Conservation (phyloP, 2,888 invertebrate genomes). For the Cephus sareptanus region DNA sequence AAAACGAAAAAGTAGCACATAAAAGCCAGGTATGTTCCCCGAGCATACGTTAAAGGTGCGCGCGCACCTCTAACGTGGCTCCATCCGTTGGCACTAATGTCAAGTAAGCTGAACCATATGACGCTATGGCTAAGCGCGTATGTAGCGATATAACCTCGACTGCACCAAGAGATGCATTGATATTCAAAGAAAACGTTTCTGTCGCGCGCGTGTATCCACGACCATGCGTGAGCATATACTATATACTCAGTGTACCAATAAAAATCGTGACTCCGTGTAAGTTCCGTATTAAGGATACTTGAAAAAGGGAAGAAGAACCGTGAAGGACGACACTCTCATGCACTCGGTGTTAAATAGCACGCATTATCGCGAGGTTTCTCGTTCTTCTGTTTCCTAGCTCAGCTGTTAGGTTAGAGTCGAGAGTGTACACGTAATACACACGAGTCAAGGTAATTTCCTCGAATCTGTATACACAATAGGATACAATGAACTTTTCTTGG, state of each 20-base stretch:
- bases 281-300: neutral
- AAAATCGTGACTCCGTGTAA: neutral
- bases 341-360: neutral
- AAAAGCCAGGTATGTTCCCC: too few relatives aligned
- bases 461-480: neutral
- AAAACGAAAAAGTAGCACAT: too few relatives aligned
- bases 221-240: too few relatives aligned
- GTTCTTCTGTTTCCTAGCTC: neutral
- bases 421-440: neutral
- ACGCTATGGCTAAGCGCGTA: conserved; percentile 20
- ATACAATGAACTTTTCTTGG: neutral
- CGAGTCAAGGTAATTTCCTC: neutral
- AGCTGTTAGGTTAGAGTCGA: neutral
- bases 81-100: conserved; percentile 24
- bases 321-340: neutral
- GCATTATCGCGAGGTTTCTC: neutral
- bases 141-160: conserved; percentile 28
- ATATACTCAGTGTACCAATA: neutral
- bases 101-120: conserved; percentile 27
- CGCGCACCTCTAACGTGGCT: conserved; percentile 7
- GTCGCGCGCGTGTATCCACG: conserved; percentile 11
- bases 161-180: conserved; percentile 12
- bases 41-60: neutral
- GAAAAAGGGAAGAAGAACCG: neutral
- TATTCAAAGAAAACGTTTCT: conserved; percentile 20